These are phyloP conservation scores for Leptopilina boulardi DNA, from an alignment of 1,140 invertebrate species.

Conservation along the genomic window DNA sequence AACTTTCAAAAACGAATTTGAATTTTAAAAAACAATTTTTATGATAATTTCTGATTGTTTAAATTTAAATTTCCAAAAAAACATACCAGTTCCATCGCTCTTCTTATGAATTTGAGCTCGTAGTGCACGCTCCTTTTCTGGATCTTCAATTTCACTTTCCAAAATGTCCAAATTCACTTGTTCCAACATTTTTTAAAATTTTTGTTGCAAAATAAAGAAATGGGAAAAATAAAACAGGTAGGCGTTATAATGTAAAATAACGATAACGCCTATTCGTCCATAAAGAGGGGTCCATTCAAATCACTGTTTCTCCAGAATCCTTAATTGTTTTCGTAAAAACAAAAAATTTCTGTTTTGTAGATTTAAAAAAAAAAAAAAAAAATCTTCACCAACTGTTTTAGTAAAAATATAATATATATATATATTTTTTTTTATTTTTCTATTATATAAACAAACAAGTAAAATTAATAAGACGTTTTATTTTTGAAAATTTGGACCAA, in stretches of 20 bases:
- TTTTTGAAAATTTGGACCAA: neutral
- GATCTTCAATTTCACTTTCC: constrained; percentile 47
- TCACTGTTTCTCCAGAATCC: constrained; percentile 35
- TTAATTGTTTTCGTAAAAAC: neutral
- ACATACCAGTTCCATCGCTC: constrained; percentile 52
- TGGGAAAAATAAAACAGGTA: too few species aligned
- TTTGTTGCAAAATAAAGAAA: neutral
- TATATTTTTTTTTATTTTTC: too few species aligned
- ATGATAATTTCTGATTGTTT: neutral
- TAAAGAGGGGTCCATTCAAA: constrained; percentile 51
- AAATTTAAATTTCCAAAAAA: neutral
- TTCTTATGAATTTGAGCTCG: constrained; percentile 45
- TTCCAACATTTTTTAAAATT: constrained; percentile 49
- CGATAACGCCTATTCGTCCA: constrained; percentile 49
- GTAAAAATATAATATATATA: too few species aligned
- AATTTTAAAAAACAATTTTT: too few species aligned
- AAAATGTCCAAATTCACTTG: constrained; percentile 51
- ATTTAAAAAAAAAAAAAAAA: too few species aligned
- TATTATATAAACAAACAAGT: too few species aligned
- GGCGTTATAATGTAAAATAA: constrained; percentile 44
- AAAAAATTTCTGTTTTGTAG: neutral
- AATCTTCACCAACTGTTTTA: too few species aligned
- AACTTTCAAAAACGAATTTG: neutral
- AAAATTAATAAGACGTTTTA: too few species aligned
- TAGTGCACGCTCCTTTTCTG: constrained; percentile 47